These are phyloP conservation scores for Melipona bicolor DNA, from an alignment of 2,888 invertebrate species.

Conservation along the genomic window DNA sequence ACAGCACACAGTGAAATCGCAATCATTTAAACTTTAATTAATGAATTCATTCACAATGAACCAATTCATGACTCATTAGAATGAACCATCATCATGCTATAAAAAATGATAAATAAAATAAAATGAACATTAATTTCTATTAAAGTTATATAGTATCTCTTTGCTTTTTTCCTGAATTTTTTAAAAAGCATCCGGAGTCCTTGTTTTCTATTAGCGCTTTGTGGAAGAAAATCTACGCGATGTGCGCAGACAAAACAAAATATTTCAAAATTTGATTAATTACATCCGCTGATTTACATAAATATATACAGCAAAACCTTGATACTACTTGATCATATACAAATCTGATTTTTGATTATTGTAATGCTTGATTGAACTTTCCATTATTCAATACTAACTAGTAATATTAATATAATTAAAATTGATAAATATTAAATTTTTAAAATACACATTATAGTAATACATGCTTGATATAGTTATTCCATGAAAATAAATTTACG, in stretches of 20 bases:
- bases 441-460: conserved; percentile 10
- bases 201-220: conserved; percentile 45
- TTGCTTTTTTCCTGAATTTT: background rate
- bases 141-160: conserved; percentile 1
- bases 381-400: conserved; percentile 48
- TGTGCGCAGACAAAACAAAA: conserved; percentile 64
- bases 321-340: conserved; percentile 32
- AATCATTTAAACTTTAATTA: background rate
- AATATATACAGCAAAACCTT: conserved; percentile 62
- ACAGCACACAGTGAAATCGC: background rate
- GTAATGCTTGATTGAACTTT: conserved; percentile 43
- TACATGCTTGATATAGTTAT: conserved; percentile 10
- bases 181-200: conserved; percentile 49
- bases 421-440: conserved; percentile 14
- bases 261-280: conserved; percentile 69
- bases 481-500: conserved; percentile 14
- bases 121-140: conserved; percentile 13
- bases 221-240: conserved; percentile 69
- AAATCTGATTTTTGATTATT: conserved; percentile 48
- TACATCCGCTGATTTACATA: conserved; percentile 67
- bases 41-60: conserved; percentile 7
- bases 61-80: background rate
- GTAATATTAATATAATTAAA: conserved; percentile 26
- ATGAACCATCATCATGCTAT: conserved; percentile 2
- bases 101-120: background rate